Percentiles rank a stretch among this genome's conserved stretches.
Conservation (phyloP, 2,113 vertebrate species). For the Microcebus lehilahytsara region DNA sequence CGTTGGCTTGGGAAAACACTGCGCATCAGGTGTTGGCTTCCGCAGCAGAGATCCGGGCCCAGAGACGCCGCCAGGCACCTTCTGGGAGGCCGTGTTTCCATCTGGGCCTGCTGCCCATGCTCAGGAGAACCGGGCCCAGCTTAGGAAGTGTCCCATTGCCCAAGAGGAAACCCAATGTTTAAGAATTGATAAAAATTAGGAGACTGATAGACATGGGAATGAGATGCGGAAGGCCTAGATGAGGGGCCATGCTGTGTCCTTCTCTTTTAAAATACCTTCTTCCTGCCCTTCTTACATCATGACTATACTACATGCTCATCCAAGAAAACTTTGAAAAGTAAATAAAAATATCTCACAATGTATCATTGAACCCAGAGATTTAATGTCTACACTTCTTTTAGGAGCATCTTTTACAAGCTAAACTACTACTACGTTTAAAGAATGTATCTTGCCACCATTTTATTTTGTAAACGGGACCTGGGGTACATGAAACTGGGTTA, state of each 20-base stretch:
- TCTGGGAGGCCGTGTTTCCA: background rate
- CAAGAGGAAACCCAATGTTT: background rate
- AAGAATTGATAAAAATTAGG: background rate
- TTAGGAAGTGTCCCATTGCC: background rate
- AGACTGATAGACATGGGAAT: background rate
- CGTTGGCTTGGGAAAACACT: background rate
- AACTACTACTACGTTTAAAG: background rate
- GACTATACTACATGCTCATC: background rate
- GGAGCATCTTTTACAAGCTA: background rate
- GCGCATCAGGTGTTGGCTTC: background rate
- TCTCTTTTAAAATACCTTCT: background rate
- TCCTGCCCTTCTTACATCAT: background rate
- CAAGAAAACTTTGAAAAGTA: background rate
- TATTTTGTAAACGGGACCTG: background rate
- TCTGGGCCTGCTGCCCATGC: background rate
- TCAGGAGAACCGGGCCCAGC: background rate
- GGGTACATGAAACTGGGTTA: background rate
- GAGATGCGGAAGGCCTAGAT: background rate
- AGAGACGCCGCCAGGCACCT: rapidly evolving
- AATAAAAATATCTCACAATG: background rate
- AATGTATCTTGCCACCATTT: background rate
- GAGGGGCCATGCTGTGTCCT: background rate
- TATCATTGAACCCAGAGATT: background rate
- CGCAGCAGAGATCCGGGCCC: background rate
- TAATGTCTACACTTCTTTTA: background rate